A percentile compares a stretch with the other conserved stretches of the same genome.
Conservation (phyloP, 2,888 invertebrate genomes). For the Byasa hedistus region DNA sequence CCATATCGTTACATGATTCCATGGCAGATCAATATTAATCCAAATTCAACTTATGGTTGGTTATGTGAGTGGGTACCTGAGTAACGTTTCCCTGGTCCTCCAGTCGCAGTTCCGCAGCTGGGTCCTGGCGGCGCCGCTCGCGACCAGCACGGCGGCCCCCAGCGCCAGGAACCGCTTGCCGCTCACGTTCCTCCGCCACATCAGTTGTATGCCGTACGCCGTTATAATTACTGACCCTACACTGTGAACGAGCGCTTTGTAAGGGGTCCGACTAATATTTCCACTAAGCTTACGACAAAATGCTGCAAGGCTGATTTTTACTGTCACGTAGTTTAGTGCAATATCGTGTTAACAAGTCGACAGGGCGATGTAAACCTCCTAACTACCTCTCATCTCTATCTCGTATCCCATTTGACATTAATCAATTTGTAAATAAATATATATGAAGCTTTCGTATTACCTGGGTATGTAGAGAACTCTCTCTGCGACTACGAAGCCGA, state of each 20-base stretch:
- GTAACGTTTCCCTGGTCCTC: conserved; percentile 86
- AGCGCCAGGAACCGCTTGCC: conserved; percentile 72
- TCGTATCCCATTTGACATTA: too few relatives aligned
- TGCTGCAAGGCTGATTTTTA: too few relatives aligned
- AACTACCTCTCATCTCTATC: too few relatives aligned
- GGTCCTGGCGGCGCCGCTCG: conserved; percentile 83
- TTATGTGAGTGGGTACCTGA: conserved; percentile 82
- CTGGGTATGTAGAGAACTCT: conserved; percentile 93
- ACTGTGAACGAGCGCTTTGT: conserved; percentile 73
- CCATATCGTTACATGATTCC: too few relatives aligned
- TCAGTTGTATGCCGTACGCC: conserved; percentile 85
- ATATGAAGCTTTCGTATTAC: conserved; percentile 59
- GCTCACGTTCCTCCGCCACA: conserved; percentile 76
- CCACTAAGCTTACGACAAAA: too few relatives aligned
- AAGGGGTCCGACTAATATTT: too few relatives aligned
- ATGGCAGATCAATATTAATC: too few relatives aligned
- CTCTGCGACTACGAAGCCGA: conserved; percentile 92
- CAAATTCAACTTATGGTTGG: not conserved
- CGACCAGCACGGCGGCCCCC: conserved; percentile 79
- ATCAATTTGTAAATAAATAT: too few relatives aligned
- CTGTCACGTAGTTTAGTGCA: too few relatives aligned
- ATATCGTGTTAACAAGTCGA: too few relatives aligned
- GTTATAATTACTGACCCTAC: conserved; percentile 89
- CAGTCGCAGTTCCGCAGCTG: conserved; percentile 87
- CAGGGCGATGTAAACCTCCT: too few relatives aligned